Conservation (phyloP, 2,113 vertebrate species). For the Phyllostomus discolor region DNA sequence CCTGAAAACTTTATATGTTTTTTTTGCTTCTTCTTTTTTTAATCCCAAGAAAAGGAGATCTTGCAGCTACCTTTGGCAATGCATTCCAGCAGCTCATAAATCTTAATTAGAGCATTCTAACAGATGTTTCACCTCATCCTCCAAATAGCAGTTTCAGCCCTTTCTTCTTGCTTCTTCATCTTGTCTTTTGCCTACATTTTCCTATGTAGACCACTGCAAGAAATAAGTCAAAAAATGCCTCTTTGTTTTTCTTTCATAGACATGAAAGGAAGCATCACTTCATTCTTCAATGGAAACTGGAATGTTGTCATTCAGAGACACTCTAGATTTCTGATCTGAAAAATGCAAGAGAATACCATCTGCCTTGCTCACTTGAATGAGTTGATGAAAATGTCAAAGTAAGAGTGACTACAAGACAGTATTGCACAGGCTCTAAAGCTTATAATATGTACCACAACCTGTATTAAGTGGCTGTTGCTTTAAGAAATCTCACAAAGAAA, state of each 20-base stretch:
- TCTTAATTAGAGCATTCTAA: slow-evolving; percentile 12
- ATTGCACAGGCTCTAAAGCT: not conserved
- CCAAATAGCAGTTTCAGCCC: not conserved
- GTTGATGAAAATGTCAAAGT: not conserved
- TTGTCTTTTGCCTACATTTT: slow-evolving; percentile 22
- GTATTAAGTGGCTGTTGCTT: not conserved
- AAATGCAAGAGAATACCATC: not conserved
- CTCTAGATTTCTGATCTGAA: not conserved
- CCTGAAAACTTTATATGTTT: not conserved
- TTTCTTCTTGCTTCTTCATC: not conserved
- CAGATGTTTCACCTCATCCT: not conserved
- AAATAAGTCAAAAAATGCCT: not conserved
- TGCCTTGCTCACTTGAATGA: not conserved
- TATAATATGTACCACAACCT: not conserved
- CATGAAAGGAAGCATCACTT: not conserved
- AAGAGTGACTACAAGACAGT: not conserved
- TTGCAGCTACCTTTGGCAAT: not conserved
- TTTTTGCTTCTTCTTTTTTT: not conserved
- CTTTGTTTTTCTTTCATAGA: not conserved
- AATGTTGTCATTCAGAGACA: not conserved
- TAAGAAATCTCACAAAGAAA: not conserved
- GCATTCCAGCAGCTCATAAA: not conserved
- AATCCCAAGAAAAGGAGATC: not conserved
- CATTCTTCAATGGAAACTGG: not conserved
- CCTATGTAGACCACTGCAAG: not conserved